Evolutionary conservation across 2,113 vertebrate species (phyloP), one percentile per base, ranked within the genome.

Genomic region (Motacilla alba): DNA sequence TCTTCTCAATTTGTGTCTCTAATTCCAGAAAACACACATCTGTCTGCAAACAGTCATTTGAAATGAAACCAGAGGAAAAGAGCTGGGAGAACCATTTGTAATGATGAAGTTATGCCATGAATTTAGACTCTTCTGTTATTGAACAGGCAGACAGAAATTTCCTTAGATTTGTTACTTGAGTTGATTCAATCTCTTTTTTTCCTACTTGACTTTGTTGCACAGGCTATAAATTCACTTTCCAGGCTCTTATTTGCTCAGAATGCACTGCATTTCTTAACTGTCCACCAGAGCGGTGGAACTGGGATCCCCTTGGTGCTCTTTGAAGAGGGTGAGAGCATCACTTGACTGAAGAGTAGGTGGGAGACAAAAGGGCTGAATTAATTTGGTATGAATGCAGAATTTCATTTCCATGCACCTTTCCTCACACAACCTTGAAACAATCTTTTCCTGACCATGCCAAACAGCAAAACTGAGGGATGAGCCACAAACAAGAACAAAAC

Each of bases 11-110:
- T 83, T 96, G 79, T 43, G 39, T 39, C 90, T 92, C 56, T 89
- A 90, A 92, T 87, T 92, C 86, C 85, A 96, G 92, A 80, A 94
- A 95, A 95, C 35, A 95, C 75, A 77, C 88, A 90, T 94, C 88
- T 95, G 88, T 94, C 88, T 95, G 88, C 90, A 92, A 95, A 91
- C 26, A 93, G 95, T 76, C 90, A 72, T 67, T 94, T 81, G 72
- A 83, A 89, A 83, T 28, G 21, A 73, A 96, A 93, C 79, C 85
- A 89, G 66, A 89, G 80, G 37, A 89, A 63, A 24, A 31, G 69
- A 90, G 86, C 92, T 94, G 86, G 85, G 79, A 95, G 92, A 90
- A 50, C 47, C 49, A 81, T 90, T 58, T 81, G 60, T 52, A 92
- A 83, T 30, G 87, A 80, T 80, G 80, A 89, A 95, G 79, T 93